These are phyloP conservation scores for Catharus ustulatus DNA, from an alignment of 2,797 vertebrate genomes.

Conservation along the genomic window DNA sequence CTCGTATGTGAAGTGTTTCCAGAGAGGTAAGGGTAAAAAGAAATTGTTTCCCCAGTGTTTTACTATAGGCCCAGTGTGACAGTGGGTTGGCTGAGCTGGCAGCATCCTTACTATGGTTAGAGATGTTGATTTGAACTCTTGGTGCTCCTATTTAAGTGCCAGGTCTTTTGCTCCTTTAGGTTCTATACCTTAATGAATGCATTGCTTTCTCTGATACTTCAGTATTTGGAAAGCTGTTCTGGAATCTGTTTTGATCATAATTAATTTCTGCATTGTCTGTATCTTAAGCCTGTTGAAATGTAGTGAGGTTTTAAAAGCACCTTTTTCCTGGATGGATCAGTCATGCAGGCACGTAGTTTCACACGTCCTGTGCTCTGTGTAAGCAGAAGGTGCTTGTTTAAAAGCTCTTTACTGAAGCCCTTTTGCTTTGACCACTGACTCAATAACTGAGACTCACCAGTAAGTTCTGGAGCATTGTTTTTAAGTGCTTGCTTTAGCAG, in stretches of 20 bases:
- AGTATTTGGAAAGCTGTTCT: fast-evolving
- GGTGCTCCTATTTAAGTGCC: neutral
- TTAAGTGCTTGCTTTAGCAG: neutral
- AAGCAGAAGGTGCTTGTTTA: neutral
- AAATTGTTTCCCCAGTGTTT: neutral
- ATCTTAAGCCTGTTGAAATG: neutral
- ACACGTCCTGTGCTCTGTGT: fast-evolving
- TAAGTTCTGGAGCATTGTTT: neutral
- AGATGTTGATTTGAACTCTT: neutral
- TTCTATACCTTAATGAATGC: neutral
- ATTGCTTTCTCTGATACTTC: neutral
- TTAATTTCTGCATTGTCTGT: neutral
- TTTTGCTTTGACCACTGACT: neutral
- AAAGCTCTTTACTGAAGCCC: neutral
- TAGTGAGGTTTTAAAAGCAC: neutral
- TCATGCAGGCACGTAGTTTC: fast-evolving
- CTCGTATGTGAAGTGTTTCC: fast-evolving
- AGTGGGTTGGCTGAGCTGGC: neutral
- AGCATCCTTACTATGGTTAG: neutral
- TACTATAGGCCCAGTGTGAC: fast-evolving
- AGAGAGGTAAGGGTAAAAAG: neutral
- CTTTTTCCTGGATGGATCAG: neutral
- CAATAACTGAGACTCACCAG: neutral
- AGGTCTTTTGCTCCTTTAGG: fast-evolving
- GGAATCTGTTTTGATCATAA: neutral